Conservation (phyloP, 1,140 invertebrate genomes). For the Drusus annulatus region DNA sequence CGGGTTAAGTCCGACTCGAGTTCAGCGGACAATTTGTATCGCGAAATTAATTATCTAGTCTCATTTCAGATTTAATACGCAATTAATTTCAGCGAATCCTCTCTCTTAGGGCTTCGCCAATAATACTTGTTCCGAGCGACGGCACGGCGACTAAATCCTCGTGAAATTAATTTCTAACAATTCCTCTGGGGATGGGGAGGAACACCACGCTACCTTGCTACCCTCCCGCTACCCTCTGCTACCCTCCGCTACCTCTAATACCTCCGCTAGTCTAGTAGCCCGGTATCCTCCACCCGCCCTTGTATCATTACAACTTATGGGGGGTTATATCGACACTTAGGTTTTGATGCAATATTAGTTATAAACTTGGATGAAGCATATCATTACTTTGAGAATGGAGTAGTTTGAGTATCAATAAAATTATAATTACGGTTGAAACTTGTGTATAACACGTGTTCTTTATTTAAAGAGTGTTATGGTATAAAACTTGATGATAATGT, state of each 20-base stretch:
- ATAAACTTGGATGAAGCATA: neutral
- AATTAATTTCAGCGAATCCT: slow-evolving; percentile 56
- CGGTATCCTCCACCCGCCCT: neutral
- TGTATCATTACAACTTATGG: slow-evolving; percentile 2
- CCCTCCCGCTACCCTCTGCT: too few species aligned
- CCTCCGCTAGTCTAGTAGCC: too few species aligned
- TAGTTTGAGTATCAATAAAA: too few species aligned
- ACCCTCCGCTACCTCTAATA: too few species aligned
- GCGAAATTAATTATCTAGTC: slow-evolving; percentile 59
- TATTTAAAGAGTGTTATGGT: too few species aligned
- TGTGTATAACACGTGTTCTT: too few species aligned
- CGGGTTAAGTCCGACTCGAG: slow-evolving; percentile 45
- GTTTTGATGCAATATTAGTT: slow-evolving; percentile 6
- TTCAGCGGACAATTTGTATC: slow-evolving; percentile 55
- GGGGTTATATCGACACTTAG: slow-evolving; percentile 27
- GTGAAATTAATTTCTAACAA: slow-evolving; percentile 57
- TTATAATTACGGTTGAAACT: too few species aligned
- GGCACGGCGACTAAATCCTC: slow-evolving; percentile 55
- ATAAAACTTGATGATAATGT: too few species aligned
- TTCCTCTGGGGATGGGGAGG: slow-evolving; percentile 32
- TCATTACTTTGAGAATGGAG: neutral
- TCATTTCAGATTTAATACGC: slow-evolving; percentile 59
- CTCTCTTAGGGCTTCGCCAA: slow-evolving; percentile 41
- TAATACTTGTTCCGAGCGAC: slow-evolving; percentile 32
- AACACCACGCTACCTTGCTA: too few species aligned